phyloP scores from a whole-genome alignment of 30 jellyfish, hydroid and myxozoan species.

The Haliclystus octoradiatus region DNA sequence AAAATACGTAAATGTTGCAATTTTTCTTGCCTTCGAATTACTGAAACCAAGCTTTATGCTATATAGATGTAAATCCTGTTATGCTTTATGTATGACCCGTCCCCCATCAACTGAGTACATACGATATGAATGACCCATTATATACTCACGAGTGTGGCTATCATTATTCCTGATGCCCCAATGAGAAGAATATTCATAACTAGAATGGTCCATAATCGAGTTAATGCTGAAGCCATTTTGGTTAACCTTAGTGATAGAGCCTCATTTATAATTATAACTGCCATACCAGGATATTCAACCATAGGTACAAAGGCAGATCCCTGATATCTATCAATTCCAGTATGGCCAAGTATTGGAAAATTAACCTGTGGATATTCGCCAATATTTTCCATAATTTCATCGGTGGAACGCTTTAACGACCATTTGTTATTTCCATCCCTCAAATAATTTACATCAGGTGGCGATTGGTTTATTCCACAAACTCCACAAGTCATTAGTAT shows the following conservation, averaged over 20 bases:
- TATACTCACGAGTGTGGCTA: conserved; percentile 51
- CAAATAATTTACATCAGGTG: conserved; percentile 11
- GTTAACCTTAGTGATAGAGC: conserved; percentile 2
- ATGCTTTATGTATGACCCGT: too few relatives aligned
- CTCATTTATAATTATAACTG: conserved; percentile 31
- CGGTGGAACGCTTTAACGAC: conserved; percentile 34
- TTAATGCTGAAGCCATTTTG: conserved; percentile 8
- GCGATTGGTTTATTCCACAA: conserved; percentile 14
- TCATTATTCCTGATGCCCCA: conserved; percentile 27
- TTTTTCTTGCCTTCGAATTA: too few relatives aligned
- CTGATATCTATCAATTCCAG: conserved; percentile 13
- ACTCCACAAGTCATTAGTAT: conserved; percentile 24
- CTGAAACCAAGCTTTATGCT: conserved; percentile 3
- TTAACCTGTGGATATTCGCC: conserved; percentile 27
- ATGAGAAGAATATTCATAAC: conserved; percentile 27
- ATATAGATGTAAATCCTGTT: not conserved
- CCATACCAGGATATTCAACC: conserved; percentile 46
- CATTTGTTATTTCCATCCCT: conserved; percentile 50
- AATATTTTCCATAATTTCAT: conserved; percentile 27
- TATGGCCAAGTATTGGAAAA: conserved; percentile 48
- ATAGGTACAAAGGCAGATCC: conserved; percentile 50
- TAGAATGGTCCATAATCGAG: conserved; percentile 38
- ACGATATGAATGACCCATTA: not conserved
- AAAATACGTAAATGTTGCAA: too few relatives aligned
- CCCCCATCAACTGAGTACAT: too few relatives aligned